phyloP scores from a whole-genome alignment of 2,888 invertebrate species.

The Galerucella calmariensis region DNA sequence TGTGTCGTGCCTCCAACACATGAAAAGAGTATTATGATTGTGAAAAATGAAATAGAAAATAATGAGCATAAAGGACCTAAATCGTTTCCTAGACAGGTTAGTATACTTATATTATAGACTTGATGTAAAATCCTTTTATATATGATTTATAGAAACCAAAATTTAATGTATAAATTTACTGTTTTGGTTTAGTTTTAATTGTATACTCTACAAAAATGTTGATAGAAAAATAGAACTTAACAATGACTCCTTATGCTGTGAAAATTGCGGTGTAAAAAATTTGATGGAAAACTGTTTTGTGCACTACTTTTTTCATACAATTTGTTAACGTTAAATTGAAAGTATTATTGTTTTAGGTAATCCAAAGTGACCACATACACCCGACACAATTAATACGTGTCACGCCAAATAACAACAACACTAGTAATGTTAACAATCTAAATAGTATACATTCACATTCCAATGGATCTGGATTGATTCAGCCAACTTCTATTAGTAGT shows the following conservation, averaged over 20 bases:
- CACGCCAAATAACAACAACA: constrained; percentile 51
- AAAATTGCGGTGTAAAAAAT: not conserved
- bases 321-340: not conserved
- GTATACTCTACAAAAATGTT: too few species aligned
- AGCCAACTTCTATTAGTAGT: constrained; percentile 59
- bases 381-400: constrained; percentile 55
- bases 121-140: not conserved
- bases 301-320: not conserved
- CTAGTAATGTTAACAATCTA: constrained; percentile 52
- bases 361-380: constrained; percentile 60
- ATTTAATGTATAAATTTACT: not conserved
- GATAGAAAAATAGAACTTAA: too few species aligned
- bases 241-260: not conserved
- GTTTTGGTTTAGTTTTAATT: too few species aligned
- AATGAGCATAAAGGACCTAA: constrained; percentile 56
- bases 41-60: constrained; percentile 71
- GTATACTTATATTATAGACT: not conserved
- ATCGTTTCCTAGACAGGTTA: constrained; percentile 59
- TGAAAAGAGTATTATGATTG: constrained; percentile 75
- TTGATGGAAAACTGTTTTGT: not conserved
- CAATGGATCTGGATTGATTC: constrained; percentile 61
- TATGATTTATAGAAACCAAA: not conserved
- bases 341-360: constrained; percentile 50
- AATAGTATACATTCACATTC: constrained; percentile 49
- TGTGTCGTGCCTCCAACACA: constrained; percentile 63